Percentiles rank a stretch among this genome's conserved stretches.
Evolutionary conservation across 2,888 invertebrate genomes (phyloP).

Genomic region (Yponomeuta sedellus): DNA sequence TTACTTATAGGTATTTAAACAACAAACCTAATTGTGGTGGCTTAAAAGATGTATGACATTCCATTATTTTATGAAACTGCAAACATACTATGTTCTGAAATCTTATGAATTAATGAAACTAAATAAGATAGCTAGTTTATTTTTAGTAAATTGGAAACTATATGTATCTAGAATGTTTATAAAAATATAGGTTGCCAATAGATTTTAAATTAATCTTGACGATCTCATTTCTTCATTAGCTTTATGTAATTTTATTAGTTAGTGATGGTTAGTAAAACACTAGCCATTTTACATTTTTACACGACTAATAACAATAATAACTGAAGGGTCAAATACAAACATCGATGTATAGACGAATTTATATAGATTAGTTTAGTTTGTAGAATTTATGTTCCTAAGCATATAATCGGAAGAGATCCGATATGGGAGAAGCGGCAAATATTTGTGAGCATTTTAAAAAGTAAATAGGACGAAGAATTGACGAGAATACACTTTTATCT

Average conservation of each 20-base stretch:
- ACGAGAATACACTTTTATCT: too few species aligned
- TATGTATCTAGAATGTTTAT: neutral
- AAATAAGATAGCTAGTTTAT: neutral
- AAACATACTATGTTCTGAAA: conserved; percentile 18
- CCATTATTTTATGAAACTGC: conserved; percentile 9
- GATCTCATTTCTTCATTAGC: conserved; percentile 2
- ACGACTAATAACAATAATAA: conserved; percentile 6
- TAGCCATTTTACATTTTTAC: conserved; percentile 14
- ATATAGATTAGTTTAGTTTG: conserved; percentile 4
- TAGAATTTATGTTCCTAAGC: neutral
- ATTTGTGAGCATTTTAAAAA: neutral
- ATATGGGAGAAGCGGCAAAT: neutral
- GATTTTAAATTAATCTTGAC: conserved; percentile 8
- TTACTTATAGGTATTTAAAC: too few species aligned
- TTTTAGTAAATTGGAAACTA: neutral
- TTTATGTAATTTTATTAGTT: neutral
- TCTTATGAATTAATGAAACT: conserved; percentile 17
- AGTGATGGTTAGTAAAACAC: neutral
- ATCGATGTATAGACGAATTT: conserved; percentile 15
- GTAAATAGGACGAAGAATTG: neutral
- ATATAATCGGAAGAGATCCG: neutral
- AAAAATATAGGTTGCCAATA: neutral
- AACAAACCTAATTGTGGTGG: too few species aligned
- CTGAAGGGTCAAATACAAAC: conserved; percentile 5
- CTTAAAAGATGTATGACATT: too few species aligned